Percentiles rank a stretch among this genome's conserved stretches.
Conservation (phyloP, 2,888 invertebrate genomes). For the Ashinkailepas kermadecensis region DNA sequence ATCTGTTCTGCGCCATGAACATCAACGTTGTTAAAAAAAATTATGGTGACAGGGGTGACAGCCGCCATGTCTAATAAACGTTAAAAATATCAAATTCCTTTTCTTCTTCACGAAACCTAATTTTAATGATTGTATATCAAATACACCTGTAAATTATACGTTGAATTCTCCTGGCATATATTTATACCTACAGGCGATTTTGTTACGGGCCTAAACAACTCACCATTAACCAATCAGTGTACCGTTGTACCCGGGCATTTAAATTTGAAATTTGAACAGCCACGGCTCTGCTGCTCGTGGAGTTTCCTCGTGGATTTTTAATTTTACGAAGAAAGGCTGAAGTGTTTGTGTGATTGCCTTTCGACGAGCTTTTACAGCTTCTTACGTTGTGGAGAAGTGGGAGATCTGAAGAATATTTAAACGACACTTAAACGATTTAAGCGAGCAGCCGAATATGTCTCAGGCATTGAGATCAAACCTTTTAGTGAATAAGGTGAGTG, state of each 20-base stretch:
- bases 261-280: not conserved
- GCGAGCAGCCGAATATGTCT: not conserved
- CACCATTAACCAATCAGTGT: not conserved
- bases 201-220: too few relatives aligned
- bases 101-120: too few relatives aligned
- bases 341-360: not conserved
- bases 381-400: not conserved
- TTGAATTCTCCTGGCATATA: too few relatives aligned
- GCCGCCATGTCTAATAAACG: too few relatives aligned
- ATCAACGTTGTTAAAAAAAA: too few relatives aligned
- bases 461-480: not conserved
- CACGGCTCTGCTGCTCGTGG: not conserved
- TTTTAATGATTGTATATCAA: too few relatives aligned
- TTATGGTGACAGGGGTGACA: too few relatives aligned
- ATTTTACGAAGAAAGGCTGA: not conserved
- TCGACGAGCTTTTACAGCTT: not conserved
- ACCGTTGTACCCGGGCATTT: not conserved
- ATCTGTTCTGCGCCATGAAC: too few relatives aligned
- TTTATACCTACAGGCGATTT: too few relatives aligned
- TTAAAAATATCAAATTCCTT: too few relatives aligned
- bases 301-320: not conserved
- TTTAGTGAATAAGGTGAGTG: not conserved
- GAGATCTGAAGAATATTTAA: not conserved
- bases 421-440: constrained; percentile 5
- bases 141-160: too few relatives aligned